These are phyloP conservation scores for Capitulum mitella DNA, from an alignment of 2,888 invertebrate genomes.

Conservation along the genomic window DNA sequence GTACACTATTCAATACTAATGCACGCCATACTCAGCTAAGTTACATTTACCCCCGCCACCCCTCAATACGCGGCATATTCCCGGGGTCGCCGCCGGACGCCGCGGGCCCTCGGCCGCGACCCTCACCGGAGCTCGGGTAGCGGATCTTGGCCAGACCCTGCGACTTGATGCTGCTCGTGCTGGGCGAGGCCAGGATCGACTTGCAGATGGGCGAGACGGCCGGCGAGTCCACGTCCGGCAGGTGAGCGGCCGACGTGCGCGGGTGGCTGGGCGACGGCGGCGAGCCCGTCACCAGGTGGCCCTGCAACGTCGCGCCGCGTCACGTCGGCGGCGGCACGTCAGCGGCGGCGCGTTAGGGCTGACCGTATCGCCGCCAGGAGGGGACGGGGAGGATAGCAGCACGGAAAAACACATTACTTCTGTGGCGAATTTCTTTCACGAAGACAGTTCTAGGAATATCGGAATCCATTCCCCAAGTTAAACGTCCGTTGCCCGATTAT, in stretches of 20 bases:
- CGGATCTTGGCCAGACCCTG: constrained; percentile 12
- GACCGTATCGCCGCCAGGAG: too few species aligned
- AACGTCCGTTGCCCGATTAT: too few species aligned
- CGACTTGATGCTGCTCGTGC: constrained; percentile 14
- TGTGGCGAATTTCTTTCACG: too few species aligned
- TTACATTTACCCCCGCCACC: background rate
- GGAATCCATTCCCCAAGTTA: too few species aligned
- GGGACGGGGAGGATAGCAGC: too few species aligned
- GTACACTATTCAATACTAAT: background rate
- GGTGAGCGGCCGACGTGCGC: background rate
- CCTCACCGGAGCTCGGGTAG: constrained; percentile 8
- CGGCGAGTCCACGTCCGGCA: background rate
- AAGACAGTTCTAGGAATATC: too few species aligned
- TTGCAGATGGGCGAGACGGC: background rate
- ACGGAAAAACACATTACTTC: too few species aligned
- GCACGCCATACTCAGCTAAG: background rate
- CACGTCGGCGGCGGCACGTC: too few species aligned
- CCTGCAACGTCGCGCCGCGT: too few species aligned
- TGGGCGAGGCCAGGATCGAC: background rate
- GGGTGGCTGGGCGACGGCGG: background rate
- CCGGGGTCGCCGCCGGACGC: background rate
- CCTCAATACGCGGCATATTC: background rate
- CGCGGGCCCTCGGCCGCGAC: background rate
- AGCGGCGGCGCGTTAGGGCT: too few species aligned
- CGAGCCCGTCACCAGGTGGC: background rate